phyloP scores from a whole-genome alignment of 2,888 invertebrate genomes.

The Trachelus tabidus region DNA sequence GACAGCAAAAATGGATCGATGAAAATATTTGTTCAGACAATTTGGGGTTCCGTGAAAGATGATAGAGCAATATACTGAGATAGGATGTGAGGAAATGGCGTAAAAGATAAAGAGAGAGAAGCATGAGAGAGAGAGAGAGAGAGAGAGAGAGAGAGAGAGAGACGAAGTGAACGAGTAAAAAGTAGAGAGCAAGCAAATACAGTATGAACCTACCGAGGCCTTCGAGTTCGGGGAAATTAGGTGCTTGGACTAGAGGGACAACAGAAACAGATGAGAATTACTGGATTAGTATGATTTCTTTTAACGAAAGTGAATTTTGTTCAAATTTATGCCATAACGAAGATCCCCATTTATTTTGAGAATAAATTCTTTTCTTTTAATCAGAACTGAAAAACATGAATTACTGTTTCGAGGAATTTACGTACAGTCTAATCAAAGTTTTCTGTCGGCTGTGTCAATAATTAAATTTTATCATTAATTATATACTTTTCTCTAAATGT shows the following conservation, averaged over 20 bases:
- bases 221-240: conserved; percentile 73
- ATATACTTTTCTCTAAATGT: too few species aligned
- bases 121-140: conserved; percentile 13
- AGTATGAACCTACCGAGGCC: conserved; percentile 71
- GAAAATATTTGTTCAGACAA: neutral
- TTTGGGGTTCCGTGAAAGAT: too few species aligned
- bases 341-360: too few species aligned
- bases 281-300: conserved; percentile 56
- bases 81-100: conserved; percentile 6
- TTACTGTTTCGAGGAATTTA: too few species aligned
- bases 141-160: conserved; percentile 16
- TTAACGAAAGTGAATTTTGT: too few species aligned
- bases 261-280: conserved; percentile 64
- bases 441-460: neutral
- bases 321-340: too few species aligned
- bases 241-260: conserved; percentile 71
- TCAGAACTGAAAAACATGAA: too few species aligned
- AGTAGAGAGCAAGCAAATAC: conserved; percentile 59
- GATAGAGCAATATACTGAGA: neutral
- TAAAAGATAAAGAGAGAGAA: conserved; percentile 21
- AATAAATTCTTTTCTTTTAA: too few species aligned
- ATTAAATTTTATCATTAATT: too few species aligned
- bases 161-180: conserved; percentile 21
- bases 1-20: neutral
- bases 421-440: too few species aligned